Percentiles rank a stretch among this genome's conserved stretches.
Evolutionary conservation across 2,797 vertebrate genomes (phyloP).

Genomic region (Varecia variegata): DNA sequence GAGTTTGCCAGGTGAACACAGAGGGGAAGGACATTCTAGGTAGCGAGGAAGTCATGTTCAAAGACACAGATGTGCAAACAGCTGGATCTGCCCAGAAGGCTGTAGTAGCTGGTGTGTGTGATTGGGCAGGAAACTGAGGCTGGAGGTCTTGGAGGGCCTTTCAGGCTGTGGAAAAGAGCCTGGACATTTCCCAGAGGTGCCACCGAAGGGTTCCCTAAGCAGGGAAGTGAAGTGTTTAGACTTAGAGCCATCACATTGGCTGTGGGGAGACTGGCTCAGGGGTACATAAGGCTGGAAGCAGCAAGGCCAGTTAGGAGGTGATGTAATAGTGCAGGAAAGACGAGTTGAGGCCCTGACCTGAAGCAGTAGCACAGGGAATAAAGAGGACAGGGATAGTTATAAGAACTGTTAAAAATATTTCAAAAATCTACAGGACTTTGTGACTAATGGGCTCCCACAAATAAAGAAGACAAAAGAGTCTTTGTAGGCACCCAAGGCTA

Average conservation of each 20-base stretch:
- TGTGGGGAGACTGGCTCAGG: background rate
- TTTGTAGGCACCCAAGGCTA: background rate
- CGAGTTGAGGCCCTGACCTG: background rate
- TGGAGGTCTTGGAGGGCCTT: background rate
- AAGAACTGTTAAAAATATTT: background rate
- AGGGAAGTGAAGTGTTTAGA: background rate
- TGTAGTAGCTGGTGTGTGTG: rapidly evolving
- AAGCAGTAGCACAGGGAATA: background rate
- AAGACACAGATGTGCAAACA: background rate
- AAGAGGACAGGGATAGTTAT: background rate
- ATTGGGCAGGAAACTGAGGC: background rate
- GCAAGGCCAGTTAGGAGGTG: background rate
- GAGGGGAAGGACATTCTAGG: background rate
- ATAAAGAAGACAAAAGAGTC: background rate
- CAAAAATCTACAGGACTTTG: background rate
- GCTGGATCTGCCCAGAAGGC: background rate
- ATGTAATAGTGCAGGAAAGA: background rate
- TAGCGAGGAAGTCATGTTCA: background rate
- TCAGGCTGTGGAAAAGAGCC: background rate
- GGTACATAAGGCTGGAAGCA: background rate
- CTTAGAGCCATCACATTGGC: background rate
- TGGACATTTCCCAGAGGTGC: background rate
- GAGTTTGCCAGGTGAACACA: background rate
- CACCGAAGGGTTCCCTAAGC: background rate
- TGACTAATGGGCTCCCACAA: background rate